These are phyloP conservation scores for Ploceus nigricollis DNA, from an alignment of 2,113 vertebrate species.

Conservation along the genomic window DNA sequence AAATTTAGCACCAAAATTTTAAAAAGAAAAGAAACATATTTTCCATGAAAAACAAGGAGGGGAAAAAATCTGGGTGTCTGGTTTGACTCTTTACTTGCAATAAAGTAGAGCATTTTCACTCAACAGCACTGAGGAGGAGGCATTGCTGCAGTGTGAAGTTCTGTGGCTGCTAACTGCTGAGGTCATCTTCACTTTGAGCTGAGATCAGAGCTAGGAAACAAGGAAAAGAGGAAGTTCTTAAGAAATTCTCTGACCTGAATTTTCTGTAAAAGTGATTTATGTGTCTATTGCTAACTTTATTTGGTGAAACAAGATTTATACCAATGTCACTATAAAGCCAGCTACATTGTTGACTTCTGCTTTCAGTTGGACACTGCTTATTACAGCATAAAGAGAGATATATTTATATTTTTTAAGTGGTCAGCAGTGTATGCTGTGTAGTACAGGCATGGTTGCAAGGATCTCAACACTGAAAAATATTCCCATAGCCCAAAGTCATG, in stretches of 20 bases:
- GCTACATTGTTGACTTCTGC: background rate
- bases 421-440: background rate
- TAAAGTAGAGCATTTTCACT: background rate
- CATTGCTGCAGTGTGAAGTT: background rate
- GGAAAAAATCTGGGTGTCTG: background rate
- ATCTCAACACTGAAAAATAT: background rate
- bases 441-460: background rate
- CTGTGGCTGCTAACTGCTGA: background rate
- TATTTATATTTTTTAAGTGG: background rate
- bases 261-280: background rate
- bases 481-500: background rate
- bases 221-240: background rate
- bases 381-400: background rate
- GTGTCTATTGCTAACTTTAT: background rate
- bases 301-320: background rate
- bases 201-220: background rate
- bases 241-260: background rate
- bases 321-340: background rate
- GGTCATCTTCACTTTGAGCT: background rate
- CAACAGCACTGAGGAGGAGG: background rate
- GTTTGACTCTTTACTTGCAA: background rate
- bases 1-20: background rate
- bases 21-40: background rate
- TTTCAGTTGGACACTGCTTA: background rate
- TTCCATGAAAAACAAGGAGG: background rate